phyloP scores from a whole-genome alignment of 2,888 invertebrate genomes.

The Dioctria linearis region DNA sequence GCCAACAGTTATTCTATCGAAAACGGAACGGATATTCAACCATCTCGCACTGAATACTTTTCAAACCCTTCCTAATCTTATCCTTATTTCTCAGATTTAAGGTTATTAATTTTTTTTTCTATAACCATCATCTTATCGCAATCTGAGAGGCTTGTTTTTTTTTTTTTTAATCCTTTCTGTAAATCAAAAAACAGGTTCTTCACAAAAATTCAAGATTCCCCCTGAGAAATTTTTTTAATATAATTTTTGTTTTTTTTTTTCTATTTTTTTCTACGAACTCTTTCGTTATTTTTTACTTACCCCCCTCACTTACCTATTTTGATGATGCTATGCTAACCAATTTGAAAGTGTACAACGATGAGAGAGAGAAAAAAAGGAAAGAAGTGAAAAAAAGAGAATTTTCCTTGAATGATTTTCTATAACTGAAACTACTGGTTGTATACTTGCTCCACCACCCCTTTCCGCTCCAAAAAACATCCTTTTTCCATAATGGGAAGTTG shows the following conservation, averaged over 20 bases:
- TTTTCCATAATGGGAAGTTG: neutral
- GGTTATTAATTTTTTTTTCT: conserved; percentile 24
- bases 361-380: neutral
- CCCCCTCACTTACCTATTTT: neutral
- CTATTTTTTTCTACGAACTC: neutral
- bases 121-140: neutral
- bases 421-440: neutral
- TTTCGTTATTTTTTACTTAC: neutral
- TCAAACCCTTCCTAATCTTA: conserved; percentile 8
- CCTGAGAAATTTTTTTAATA: neutral
- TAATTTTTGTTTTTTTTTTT: conserved; percentile 11
- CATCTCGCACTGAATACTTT: neutral
- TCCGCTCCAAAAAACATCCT: neutral
- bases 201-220: neutral
- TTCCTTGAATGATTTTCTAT: conserved; percentile 9
- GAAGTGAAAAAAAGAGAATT: neutral
- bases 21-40: too few relatives aligned
- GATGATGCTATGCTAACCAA: neutral
- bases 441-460: neutral
- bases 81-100: conserved; percentile 7
- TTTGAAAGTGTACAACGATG: neutral
- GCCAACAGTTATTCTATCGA: neutral
- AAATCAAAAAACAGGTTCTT: conserved; percentile 35
- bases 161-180: conserved; percentile 9
- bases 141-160: neutral